Evolutionary conservation across 2,888 invertebrate species (phyloP).

Genomic region (Philereme transversata): DNA sequence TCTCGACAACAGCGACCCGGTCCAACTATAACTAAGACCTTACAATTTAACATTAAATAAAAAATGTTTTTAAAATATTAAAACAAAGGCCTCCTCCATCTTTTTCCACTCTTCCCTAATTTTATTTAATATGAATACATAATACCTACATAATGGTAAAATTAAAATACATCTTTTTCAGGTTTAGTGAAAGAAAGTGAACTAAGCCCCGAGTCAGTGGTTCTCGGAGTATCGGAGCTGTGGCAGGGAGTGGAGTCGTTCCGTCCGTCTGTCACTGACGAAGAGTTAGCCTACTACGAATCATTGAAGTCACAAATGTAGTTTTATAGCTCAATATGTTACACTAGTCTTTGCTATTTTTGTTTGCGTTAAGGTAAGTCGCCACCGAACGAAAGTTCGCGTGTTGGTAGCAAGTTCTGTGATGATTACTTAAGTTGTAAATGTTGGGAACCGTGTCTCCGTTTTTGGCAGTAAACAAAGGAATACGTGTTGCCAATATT

Average conservation of each 20-base stretch:
- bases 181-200: conserved; percentile 78
- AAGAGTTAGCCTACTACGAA: conserved; percentile 88
- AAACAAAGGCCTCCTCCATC: no score
- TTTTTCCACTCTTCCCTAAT: neutral
- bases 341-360: conserved; percentile 4
- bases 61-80: neutral
- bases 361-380: no score
- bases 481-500: no score
- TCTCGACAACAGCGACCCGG: no score
- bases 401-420: no score
- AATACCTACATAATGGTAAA: no score
- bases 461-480: no score
- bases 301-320: conserved; percentile 70
- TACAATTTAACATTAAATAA: no score
- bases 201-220: conserved; percentile 80
- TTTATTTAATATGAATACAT: neutral
- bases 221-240: conserved; percentile 87
- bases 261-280: conserved; percentile 88
- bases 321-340: conserved; percentile 8
- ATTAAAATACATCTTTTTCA: conserved; percentile 52
- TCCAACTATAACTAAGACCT: neutral
- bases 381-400: no score
- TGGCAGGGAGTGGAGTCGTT: conserved; percentile 85
- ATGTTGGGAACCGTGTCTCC: no score
- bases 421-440: no score